Percentiles rank a stretch among this genome's conserved stretches.
These are phyloP conservation scores for Anguilla megastoma DNA, from an alignment of 2,797 vertebrate species.

Conservation along the genomic window DNA sequence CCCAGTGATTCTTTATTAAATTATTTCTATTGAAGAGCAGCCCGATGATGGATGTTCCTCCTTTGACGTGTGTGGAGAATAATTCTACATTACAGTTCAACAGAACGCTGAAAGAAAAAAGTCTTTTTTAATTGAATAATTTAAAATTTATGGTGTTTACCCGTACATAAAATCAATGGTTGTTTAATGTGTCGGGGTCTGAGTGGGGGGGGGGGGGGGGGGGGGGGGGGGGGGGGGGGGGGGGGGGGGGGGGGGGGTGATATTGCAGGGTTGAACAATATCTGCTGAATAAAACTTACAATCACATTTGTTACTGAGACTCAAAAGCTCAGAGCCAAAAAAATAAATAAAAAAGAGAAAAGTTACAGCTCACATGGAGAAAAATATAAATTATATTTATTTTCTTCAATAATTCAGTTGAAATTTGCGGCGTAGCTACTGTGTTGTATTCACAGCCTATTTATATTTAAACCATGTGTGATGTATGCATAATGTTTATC, in stretches of 20 bases:
- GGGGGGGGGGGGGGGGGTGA: too few relatives aligned
- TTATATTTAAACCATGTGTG: neutral
- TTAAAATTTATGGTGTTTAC: neutral
- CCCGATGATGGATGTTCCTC: neutral
- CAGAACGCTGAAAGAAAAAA: neutral
- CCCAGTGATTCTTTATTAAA: slow-evolving; percentile 9
- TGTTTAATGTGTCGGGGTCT: neutral
- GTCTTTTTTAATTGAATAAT: neutral
- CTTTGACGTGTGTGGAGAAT: neutral
- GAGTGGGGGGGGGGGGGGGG: too few relatives aligned
- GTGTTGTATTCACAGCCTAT: neutral
- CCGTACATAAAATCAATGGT: neutral
- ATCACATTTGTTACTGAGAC: neutral
- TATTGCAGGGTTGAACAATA: neutral
- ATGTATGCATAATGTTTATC: neutral
- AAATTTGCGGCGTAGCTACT: neutral
- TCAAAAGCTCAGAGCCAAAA: neutral
- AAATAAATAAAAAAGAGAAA: neutral
- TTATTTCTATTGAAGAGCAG: neutral
- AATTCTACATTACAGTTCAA: neutral
- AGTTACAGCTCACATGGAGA: neutral
- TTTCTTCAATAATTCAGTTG: neutral
- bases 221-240: too few relatives aligned
- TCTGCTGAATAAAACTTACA: neutral
- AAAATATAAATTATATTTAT: neutral